Evolutionary conservation across 1,140 invertebrate genomes (phyloP), one percentile per base, ranked within the genome.

Genomic region (Euwallacea fornicatus): DNA sequence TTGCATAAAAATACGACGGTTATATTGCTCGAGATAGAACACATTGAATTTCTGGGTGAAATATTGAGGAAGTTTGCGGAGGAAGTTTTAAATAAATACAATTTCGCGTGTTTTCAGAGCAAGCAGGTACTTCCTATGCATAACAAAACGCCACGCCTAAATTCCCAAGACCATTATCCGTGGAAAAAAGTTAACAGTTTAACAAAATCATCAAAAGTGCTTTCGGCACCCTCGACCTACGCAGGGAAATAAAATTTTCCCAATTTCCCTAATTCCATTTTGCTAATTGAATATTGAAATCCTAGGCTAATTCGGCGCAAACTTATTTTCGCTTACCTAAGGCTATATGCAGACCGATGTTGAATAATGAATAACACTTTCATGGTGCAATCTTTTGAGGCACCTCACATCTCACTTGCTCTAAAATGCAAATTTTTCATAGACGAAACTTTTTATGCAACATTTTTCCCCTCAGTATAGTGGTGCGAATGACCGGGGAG

Each of bases 1-100:
- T 68, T 68, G 66, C 56, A 68, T 68, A 68, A 68, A 68, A 68
- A 68, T 68, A 56, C 55, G 66, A 68, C 66, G 55, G 66, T 60
- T 68, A 50, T 60, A 46, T 60, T 21, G 55, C 47, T 50, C 16
- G 56, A 68, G 43, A 68, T 68, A 60, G 43, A 16, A 42, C 44
- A 42, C 66, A 60, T 68, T 47, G 66, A 68, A 68, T 47, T 59
- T 68, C 56, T 46, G 15, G 44, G 56, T 68, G 44, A 68, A 68
- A 68, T 68, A 60, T 68, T 47, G 43, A 33, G 9, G 16, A n/a
- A 59, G 43, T 67, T 67, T 68, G 66, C 42, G 56, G 56, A 7
- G 15, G 44, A 67, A 47, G 55, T 33, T 47, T 60, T 11, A 60
- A 47, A 60, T 47, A 60, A 68, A 68, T 60, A 65, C 47, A 65